Evolutionary conservation across 1,140 invertebrate genomes (phyloP), one percentile per base, ranked within the genome.

Genomic region (Cephus cinctus): DNA sequence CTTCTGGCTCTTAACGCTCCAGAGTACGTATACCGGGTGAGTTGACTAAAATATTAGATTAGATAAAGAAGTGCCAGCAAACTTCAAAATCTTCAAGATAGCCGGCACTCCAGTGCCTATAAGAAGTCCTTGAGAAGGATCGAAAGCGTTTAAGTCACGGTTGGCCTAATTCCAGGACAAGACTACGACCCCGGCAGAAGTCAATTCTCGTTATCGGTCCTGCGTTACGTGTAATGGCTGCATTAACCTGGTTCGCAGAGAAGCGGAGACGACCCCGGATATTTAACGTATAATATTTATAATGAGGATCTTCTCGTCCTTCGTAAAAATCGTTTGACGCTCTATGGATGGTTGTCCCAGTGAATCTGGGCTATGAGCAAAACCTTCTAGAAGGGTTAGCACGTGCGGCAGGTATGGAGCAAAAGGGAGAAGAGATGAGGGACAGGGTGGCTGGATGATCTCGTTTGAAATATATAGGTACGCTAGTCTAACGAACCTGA

Each of bases 1-100:
- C 54, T 54, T 59, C 57, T 39, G 45, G 25, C 52, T 62, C 56
- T 62, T 62, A 59, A 56, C 56, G 49, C 56, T 5, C 16, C 48
- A 53, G 51, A 61, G 60, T 45, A 52, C 60, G 56, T 62, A 50
- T 58, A 61, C 20, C 45, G 38, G 47, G 47, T 61, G 60, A 62
- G 52, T 35, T 32, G 16, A 23, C 25, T 20, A 44, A 35, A 27
- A 27, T 41, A 25, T 14, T 12, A 25, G 18, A 9, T 25, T 35
- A 14, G 32, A n/a, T 5, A 16, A n/a, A 14, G 32, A n/a, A 4
- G 15, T 20, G 18, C 35, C 21, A 20, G 16, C 6, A 40, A 19
- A 12, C n/a, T 38, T 38, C 35, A 38, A 38, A 20, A 12, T 38
- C n/a, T 38, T 38, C 18, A 8, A 35, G n/a, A n/a, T 35, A 38